A percentile compares a stretch with the other conserved stretches of the same genome.
Conservation (phyloP, 2,797 vertebrate genomes). For the Enteromius afrohamiltoni region DNA sequence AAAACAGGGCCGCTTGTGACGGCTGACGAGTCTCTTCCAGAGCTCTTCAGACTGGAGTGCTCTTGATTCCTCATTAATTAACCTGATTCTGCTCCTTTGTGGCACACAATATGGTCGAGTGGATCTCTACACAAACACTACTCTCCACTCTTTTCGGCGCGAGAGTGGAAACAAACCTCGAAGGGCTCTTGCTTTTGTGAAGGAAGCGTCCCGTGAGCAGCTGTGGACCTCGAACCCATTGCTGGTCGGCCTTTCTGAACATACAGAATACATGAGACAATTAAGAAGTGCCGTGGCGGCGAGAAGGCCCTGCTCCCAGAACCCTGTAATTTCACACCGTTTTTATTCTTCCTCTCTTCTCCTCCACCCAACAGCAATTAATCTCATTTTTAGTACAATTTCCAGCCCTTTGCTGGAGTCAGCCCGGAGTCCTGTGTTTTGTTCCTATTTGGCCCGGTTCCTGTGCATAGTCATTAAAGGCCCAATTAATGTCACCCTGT, state of each 20-base stretch:
- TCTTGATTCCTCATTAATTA: constrained; percentile 43
- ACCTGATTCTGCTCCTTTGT: constrained; percentile 45
- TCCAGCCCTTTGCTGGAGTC: constrained; percentile 98
- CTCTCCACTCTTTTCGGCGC: not conserved
- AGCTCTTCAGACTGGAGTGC: constrained; percentile 50
- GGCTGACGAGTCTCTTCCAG: constrained; percentile 63
- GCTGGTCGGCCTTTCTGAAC: constrained; percentile 63
- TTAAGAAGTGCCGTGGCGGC: constrained; percentile 95
- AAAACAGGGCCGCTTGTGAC: constrained; percentile 73
- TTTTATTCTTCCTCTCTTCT: constrained; percentile 92
- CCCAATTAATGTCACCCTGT: constrained; percentile 99
- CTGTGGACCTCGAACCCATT: constrained; percentile 50
- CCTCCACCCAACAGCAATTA: constrained; percentile 99
- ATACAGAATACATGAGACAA: constrained; percentile 86
- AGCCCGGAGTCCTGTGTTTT: constrained; percentile 99
- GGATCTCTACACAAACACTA: constrained; percentile 45
- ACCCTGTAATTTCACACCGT: constrained; percentile 99
- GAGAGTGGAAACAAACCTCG: not conserved
- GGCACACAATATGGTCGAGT: constrained; percentile 46
- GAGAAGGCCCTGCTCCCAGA: constrained; percentile 94
- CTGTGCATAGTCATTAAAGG: constrained; percentile 99
- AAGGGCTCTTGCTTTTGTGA: not conserved
- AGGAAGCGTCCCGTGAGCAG: not conserved
- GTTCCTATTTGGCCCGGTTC: constrained; percentile 99
- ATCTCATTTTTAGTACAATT: constrained; percentile 99